Evolutionary conservation across 1,140 invertebrate genomes (phyloP).

Genomic region (Magallana ariakensis): DNA sequence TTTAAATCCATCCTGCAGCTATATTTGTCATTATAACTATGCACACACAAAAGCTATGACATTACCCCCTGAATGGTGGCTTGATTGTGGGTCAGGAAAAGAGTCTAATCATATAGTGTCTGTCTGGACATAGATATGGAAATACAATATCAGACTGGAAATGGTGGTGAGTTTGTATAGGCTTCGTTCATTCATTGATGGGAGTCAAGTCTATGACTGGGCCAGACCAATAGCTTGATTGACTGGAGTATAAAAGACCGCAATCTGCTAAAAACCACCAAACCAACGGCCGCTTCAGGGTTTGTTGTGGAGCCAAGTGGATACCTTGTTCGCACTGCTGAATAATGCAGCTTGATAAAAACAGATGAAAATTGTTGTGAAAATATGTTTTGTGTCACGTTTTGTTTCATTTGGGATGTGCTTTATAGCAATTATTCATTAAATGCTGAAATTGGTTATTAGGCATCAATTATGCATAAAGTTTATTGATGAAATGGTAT

Average conservation of each 20-base stretch:
- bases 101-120: neutral
- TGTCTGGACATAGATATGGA: conserved; percentile 3
- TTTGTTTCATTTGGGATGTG: neutral
- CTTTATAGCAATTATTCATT: neutral
- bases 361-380: too few relatives aligned
- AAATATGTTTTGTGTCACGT: neutral
- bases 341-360: too few relatives aligned
- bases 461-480: neutral
- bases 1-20: neutral
- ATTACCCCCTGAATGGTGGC: neutral
- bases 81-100: conserved; percentile 1
- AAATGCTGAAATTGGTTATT: conserved; percentile 6
- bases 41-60: neutral
- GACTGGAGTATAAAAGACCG: neutral
- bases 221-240: neutral
- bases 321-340: neutral
- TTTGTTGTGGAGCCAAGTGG: neutral
- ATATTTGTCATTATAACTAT: neutral
- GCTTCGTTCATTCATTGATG: neutral
- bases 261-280: neutral
- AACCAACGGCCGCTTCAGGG: too few relatives aligned
- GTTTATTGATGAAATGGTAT: neutral
- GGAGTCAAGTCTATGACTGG: neutral
- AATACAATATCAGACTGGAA: neutral
- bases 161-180: neutral